Conservation (phyloP, 2,888 invertebrate species). For the Callinectes sapidus region DNA sequence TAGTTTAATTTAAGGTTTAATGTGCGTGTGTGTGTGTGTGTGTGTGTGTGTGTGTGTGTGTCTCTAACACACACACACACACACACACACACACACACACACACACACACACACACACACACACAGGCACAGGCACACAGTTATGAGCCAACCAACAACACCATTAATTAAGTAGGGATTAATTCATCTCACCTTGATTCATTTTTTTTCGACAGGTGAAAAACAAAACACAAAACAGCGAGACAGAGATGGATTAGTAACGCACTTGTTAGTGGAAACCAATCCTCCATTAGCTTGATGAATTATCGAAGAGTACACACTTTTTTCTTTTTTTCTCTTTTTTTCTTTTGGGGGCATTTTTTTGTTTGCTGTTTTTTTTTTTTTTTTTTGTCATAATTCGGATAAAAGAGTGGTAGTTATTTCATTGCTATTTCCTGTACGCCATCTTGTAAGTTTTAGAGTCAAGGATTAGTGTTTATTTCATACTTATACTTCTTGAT, state of each 20-base stretch:
- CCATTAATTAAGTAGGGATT: neutral
- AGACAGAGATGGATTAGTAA: neutral
- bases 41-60: no score
- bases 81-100: conserved; percentile 37
- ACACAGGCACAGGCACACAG: conserved; percentile 4
- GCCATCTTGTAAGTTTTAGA: no score
- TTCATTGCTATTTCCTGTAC: neutral
- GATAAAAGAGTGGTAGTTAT: neutral
- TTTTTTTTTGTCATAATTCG: neutral
- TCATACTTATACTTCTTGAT: neutral
- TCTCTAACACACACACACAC: neutral
- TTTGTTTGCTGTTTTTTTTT: neutral
- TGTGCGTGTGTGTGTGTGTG: no score
- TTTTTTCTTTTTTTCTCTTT: neutral
- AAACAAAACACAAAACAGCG: neutral
- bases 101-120: conserved; percentile 36
- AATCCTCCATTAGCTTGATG: neutral
- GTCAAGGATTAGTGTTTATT: neutral
- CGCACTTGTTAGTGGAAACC: neutral
- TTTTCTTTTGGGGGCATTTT: neutral
- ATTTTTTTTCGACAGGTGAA: neutral
- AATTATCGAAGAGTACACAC: neutral
- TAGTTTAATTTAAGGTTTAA: neutral
- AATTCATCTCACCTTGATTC: neutral
- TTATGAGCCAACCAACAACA: neutral